These are phyloP conservation scores for Tolmerus cingulatus DNA, from an alignment of 2,888 invertebrate genomes.

Conservation along the genomic window DNA sequence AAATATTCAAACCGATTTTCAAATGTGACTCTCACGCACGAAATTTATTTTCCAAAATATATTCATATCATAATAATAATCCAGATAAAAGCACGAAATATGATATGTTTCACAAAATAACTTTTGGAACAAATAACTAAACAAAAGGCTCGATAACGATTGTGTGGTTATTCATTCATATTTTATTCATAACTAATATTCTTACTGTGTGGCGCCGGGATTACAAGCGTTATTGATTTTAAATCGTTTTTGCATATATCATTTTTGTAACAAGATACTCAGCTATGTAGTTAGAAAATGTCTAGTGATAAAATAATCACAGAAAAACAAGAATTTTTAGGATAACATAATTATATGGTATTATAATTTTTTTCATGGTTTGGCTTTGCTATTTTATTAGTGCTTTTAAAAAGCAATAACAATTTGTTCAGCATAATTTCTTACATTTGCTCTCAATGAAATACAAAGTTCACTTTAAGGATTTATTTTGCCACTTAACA, in stretches of 20 bases:
- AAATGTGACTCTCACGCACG: background rate
- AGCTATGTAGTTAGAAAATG: background rate
- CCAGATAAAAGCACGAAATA: background rate
- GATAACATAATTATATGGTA: background rate
- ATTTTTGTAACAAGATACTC: background rate
- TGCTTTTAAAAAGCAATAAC: background rate
- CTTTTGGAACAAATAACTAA: background rate
- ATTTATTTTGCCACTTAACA: too few species aligned
- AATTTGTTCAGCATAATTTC: too few species aligned
- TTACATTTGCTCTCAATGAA: too few species aligned
- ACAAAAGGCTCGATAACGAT: background rate
- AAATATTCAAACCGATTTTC: background rate
- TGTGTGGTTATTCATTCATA: background rate
- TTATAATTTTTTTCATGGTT: background rate
- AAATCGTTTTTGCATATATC: background rate
- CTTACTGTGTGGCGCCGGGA: background rate
- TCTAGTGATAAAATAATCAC: background rate
- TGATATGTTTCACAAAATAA: background rate
- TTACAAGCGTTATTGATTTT: background rate
- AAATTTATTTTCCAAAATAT: background rate
- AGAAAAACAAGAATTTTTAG: background rate
- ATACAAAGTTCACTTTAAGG: too few species aligned
- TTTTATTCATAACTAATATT: background rate
- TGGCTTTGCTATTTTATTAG: background rate
- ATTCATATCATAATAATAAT: background rate